Evolutionary conservation across 2,888 invertebrate genomes (phyloP), one percentile per base, ranked within the genome.

Genomic region (Calameuta filiformis): DNA sequence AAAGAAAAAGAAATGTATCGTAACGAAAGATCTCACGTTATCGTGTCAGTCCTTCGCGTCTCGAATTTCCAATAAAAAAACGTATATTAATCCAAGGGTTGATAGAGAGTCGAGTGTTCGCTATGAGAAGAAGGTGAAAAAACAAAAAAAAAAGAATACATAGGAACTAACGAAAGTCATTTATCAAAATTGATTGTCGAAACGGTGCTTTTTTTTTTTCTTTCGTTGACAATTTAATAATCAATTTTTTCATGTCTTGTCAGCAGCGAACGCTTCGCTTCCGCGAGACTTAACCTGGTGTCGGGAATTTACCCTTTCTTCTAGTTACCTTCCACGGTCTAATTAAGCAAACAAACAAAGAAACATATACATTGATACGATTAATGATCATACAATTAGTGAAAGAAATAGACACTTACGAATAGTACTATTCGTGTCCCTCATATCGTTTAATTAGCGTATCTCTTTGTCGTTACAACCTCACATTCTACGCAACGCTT

Each of bases 201-300:
- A 9, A 23, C 23, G 4, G 15, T 56, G 23, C 2, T 56, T 23
- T 56, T 23, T 33, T 4, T 33, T 33, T 33, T 33, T 15, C 23
- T 56, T 56, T 23, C 2, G 56, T 23, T 56, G 56, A 56, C 1
- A 56, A 56, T 56, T 40, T 56, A 2, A 56, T 23, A 23, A 23
- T 30, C 71, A 6, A 34, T n/a, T 34, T 76, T 69, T 56, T 69
- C 34, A 34, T 76, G n/a, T 6, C 33, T 68, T 76, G 30, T 75
- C 69, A 12, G 30, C 33, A 31, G 37, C 35, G 71, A 35, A 31
- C n/a, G 33, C 68, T 31, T 69, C 15, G 34, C 69, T 34, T 35
- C 31, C 73, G 73, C 56, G 31, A 75, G 31, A 81, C 79, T 83
- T 80, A 81, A 81, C 80, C 80, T 79, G 82, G 84, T 83, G 82